Base-by-base conservation (phyloP, 2,113 vertebrate species). In the Poeciliopsis retropinna region DNA sequence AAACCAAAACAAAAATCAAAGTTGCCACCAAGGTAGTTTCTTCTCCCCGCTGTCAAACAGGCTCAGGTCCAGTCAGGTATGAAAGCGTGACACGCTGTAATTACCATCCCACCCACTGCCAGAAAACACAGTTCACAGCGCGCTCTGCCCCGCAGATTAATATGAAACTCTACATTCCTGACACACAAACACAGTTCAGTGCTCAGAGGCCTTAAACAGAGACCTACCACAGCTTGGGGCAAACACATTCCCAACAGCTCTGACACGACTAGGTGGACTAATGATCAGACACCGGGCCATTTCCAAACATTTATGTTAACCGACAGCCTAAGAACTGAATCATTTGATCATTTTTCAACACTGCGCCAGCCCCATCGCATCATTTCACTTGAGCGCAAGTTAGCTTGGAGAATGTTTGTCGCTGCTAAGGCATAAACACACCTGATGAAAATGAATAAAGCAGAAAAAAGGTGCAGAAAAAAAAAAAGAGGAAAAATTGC, bases 101-200 rank as follows among this genome's bases (percentile, higher is more conserved):
- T 83, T 73, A 75, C 63, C n/a, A 44, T 44, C 28, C 51, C 19
- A 57, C 29, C 44, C 62, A 31, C 31, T 83, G 76, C 70, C 72
- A 77, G 61, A 72, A 76, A 60, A 47, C 25, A 65, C n/a, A n/a
- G n/a, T 75, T 77, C 79, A 57, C 83, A 78, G 81, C 72, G 27
- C 51, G 70, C 14, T 44, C n/a, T 41, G 61, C 22, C 72, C n/a
- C 13, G 22, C 44, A 61, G 70, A 87, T 87, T 81, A 75, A 83
- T 83, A 73, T 0, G 17, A 87, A 76, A 78, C 78, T 22, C 32
- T 2, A 67, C 31, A 27, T 73, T 68, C 25, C 41, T 27, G 1
- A 5, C 41, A 67, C 22, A 70, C 31, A 41, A 60, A 70, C 32
- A 28, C 47, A 79, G 70, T 60, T 54, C 17, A 67, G 44, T 62